These are phyloP conservation scores for Lithodes maja DNA, from an alignment of 2,888 invertebrate species.

Conservation along the genomic window DNA sequence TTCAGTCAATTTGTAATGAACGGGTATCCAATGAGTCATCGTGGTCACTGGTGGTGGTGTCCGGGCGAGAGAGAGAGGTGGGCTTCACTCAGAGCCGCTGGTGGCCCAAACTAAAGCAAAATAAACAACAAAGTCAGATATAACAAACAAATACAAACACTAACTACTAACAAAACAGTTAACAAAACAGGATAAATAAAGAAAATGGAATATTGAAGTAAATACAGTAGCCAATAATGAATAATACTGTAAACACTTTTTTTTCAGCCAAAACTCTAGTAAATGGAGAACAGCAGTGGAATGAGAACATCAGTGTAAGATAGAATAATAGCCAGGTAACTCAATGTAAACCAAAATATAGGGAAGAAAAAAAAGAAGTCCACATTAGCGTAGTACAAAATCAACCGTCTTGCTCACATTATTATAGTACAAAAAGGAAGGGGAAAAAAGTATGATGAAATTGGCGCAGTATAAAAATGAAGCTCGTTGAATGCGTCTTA, in stretches of 20 bases:
- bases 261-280: no score
- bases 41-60: constrained; percentile 33
- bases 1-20: constrained; percentile 24
- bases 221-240: no score
- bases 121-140: constrained; percentile 13
- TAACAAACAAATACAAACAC: no score
- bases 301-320: not conserved
- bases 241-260: no score
- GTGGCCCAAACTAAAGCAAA: constrained; percentile 59
- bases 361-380: no score
- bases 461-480: not conserved
- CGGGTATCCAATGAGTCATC: constrained; percentile 52
- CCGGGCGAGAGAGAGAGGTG: constrained; percentile 9
- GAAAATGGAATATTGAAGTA: no score
- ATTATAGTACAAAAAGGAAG: no score
- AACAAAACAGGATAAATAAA: no score
- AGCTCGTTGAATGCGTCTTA: constrained; percentile 18
- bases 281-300: constrained; percentile 16
- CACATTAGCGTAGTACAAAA: no score
- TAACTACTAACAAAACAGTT: not conserved
- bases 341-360: not conserved
- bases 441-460: no score
- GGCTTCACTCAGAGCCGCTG: constrained; percentile 46
- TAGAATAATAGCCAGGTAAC: not conserved
- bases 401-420: no score